phyloP scores from a whole-genome alignment of 37 sponge, comb jelly and placozoan species.

The Cladorhizidae sp. region DNA sequence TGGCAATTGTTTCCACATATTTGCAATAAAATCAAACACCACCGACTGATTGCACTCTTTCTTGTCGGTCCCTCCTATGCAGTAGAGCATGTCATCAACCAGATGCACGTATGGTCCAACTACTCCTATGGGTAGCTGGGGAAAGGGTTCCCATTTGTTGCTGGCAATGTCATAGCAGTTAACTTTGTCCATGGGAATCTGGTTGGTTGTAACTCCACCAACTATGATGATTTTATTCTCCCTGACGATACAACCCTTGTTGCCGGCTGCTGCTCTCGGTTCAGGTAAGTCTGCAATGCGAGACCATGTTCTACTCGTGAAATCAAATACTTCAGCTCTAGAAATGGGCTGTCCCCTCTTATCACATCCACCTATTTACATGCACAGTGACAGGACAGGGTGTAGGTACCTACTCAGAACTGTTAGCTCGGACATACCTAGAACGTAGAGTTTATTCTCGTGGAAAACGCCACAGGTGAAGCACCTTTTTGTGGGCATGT shows the following conservation, averaged over 20 bases:
- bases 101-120: slow-evolving; percentile 54
- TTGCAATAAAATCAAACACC: slow-evolving; percentile 50
- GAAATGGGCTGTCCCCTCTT: slow-evolving; percentile 41
- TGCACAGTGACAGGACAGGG: too few species aligned
- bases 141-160: slow-evolving; percentile 60
- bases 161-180: slow-evolving; percentile 54
- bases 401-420: too few species aligned
- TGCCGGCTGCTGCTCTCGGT: slow-evolving; percentile 43
- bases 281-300: slow-evolving; percentile 57
- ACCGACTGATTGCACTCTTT: slow-evolving; percentile 57
- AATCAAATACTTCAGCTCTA: slow-evolving; percentile 60
- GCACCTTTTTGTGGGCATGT: slow-evolving; percentile 55
- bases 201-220: slow-evolving; percentile 70
- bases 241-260: slow-evolving; percentile 24
- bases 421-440: slow-evolving; percentile 24
- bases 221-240: slow-evolving; percentile 60
- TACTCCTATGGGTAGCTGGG: slow-evolving; percentile 69
- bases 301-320: slow-evolving; percentile 58
- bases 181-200: slow-evolving; percentile 58
- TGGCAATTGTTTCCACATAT: slow-evolving; percentile 58
- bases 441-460: slow-evolving; percentile 64
- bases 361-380: slow-evolving; percentile 60
- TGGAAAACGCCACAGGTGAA: slow-evolving; percentile 50
- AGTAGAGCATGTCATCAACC: slow-evolving; percentile 63
- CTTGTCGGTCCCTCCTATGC: slow-evolving; percentile 64